Evolutionary conservation across 1,140 invertebrate species (phyloP).

Genomic region (Aphis craccivora): DNA sequence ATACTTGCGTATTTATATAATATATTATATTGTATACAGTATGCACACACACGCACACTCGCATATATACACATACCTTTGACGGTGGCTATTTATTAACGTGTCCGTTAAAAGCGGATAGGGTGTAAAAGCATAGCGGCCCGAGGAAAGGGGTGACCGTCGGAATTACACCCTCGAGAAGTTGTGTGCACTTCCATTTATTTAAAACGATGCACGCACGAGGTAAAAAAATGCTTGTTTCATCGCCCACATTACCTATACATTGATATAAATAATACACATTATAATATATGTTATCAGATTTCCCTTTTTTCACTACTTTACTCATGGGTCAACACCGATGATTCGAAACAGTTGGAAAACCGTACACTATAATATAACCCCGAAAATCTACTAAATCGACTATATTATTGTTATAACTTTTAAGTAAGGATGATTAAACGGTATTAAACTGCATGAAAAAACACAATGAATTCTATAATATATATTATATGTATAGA

Average conservation of each 20-base stretch:
- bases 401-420: background rate
- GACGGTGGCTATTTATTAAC: conserved; percentile 32
- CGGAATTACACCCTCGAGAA: conserved; percentile 40
- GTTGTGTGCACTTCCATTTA: background rate
- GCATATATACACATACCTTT: background rate
- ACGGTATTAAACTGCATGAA: background rate
- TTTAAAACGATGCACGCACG: conserved; percentile 21
- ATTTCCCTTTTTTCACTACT: background rate
- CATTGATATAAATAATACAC: background rate
- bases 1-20: background rate
- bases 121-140: conserved; percentile 21
- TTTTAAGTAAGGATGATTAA: background rate
- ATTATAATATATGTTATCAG: background rate
- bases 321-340: background rate
- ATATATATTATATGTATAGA: background rate
- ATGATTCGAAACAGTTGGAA: background rate
- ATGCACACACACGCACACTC: background rate
- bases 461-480: background rate
- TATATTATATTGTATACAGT: background rate
- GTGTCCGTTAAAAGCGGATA: background rate
- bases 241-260: background rate
- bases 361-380: background rate
- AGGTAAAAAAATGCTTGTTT: conserved; percentile 8
- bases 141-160: background rate
- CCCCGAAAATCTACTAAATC: background rate